Evolutionary conservation across 2,797 vertebrate species (phyloP).

Genomic region (Erpetoichthys calabaricus): DNA sequence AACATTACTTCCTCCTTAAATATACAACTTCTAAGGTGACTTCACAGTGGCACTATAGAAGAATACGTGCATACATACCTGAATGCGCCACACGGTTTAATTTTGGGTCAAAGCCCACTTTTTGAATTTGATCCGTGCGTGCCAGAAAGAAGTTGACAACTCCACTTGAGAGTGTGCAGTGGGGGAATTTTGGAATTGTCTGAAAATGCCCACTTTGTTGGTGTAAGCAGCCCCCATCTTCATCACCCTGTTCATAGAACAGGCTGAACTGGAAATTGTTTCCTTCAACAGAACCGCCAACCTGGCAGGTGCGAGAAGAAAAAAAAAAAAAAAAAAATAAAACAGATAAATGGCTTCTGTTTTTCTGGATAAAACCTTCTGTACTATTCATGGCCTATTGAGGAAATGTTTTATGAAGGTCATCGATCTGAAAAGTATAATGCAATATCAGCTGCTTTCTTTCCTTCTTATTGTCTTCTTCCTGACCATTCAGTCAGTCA

Average conservation of each 20-base stretch:
- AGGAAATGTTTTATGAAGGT: too few relatives aligned
- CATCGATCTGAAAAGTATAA: too few relatives aligned
- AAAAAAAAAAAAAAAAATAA: too few relatives aligned
- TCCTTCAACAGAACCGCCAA: conserved; percentile 38
- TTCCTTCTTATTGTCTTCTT: too few relatives aligned
- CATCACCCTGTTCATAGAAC: conserved; percentile 31
- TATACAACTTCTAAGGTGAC: too few relatives aligned
- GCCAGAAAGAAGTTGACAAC: conserved; percentile 56
- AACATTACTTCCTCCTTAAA: too few relatives aligned
- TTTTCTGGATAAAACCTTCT: too few relatives aligned
- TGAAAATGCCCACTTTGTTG: conserved; percentile 18
- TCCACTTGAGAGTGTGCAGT: conserved; percentile 33
- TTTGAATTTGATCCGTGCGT: conserved; percentile 35
- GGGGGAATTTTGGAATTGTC: conserved; percentile 36
- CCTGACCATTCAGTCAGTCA: too few relatives aligned
- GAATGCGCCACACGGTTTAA: conserved; percentile 47
- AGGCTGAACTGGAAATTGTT: conserved; percentile 40
- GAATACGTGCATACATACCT: conserved; percentile 25
- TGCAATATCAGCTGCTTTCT: too few relatives aligned
- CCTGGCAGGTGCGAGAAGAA: conserved; percentile 20
- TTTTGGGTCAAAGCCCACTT: conserved; percentile 47
- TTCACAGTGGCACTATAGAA: too few relatives aligned
- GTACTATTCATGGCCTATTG: too few relatives aligned
- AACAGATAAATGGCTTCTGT: too few relatives aligned
- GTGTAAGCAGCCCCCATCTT: conserved; percentile 39